Conservation (phyloP, 2,888 invertebrate species). For the Nebria salina region DNA sequence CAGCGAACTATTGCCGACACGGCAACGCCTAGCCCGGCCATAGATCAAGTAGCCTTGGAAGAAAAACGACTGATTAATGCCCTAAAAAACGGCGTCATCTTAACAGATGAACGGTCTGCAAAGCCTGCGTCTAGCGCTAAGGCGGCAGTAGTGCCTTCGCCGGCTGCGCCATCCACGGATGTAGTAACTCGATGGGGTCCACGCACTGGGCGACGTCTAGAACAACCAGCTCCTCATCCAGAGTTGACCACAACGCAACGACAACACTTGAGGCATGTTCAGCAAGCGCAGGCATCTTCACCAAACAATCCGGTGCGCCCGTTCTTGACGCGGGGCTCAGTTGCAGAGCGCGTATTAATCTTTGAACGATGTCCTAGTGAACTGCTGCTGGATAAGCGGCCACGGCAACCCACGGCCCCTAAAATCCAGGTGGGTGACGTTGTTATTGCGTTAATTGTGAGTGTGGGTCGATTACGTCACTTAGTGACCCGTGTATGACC, state of each 20-base stretch:
- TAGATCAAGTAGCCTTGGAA: conserved; percentile 81
- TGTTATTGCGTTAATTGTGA: not conserved
- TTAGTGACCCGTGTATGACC: conserved; percentile 34
- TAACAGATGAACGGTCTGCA: conserved; percentile 63
- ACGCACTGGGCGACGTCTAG: conserved; percentile 60
- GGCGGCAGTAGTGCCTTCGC: not conserved
- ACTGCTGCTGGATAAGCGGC: conserved; percentile 74
- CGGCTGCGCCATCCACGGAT: conserved; percentile 50
- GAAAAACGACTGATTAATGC: conserved; percentile 83
- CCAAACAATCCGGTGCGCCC: conserved; percentile 77
- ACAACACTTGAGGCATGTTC: conserved; percentile 64
- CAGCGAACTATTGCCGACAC: conserved; percentile 55
- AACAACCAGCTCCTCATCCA: conserved; percentile 72
- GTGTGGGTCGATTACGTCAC: conserved; percentile 17
- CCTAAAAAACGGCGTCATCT: conserved; percentile 76
- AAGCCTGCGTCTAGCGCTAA: conserved; percentile 38
- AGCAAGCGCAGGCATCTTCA: conserved; percentile 56
- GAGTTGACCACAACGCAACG: conserved; percentile 71
- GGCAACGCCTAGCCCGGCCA: conserved; percentile 49
- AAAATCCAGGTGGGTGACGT: conserved; percentile 47
- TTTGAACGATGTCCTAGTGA: conserved; percentile 91
- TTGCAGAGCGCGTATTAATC: conserved; percentile 88
- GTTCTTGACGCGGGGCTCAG: conserved; percentile 88
- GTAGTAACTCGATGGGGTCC: conserved; percentile 59
- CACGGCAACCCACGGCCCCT: conserved; percentile 67